Percentiles rank a stretch among this genome's conserved stretches.
Evolutionary conservation across 2,797 vertebrate genomes (phyloP).

Genomic region (Hoplostethus mediterraneus): DNA sequence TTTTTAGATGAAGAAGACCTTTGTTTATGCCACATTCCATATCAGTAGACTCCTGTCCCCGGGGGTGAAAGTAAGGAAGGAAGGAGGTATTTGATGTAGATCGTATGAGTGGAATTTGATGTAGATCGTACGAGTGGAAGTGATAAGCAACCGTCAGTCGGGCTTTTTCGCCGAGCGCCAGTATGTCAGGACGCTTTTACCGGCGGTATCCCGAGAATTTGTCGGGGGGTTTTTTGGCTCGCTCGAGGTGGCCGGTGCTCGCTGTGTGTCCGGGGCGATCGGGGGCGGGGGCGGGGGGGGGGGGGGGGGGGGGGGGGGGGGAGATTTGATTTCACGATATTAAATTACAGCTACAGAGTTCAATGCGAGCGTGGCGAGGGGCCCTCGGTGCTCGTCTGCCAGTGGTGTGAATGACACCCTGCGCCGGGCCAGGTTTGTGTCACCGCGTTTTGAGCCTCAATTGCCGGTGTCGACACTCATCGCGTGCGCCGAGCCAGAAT

Average conservation of each 20-base stretch:
- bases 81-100: slow-evolving; percentile 38
- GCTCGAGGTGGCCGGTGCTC: slow-evolving; percentile 22
- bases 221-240: slow-evolving; percentile 27
- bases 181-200: slow-evolving; percentile 25
- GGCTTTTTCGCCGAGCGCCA: not conserved
- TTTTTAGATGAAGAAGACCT: slow-evolving; percentile 39
- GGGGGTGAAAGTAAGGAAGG: slow-evolving; percentile 25
- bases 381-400: slow-evolving; percentile 28
- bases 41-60: slow-evolving; percentile 18
- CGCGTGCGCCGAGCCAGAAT: slow-evolving; percentile 23
- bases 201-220: slow-evolving; percentile 52
- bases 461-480: slow-evolving; percentile 30
- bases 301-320: too few relatives aligned
- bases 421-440: slow-evolving; percentile 44
- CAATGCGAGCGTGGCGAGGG: not conserved
- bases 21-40: slow-evolving; percentile 44
- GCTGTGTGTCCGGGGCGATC: slow-evolving; percentile 16
- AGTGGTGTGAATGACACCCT: slow-evolving; percentile 33
- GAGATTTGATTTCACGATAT: slow-evolving; percentile 63
- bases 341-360: slow-evolving; percentile 45
- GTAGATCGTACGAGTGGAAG: slow-evolving; percentile 10
- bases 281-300: too few relatives aligned
- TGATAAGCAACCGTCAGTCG: slow-evolving; percentile 16
- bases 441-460: slow-evolving; percentile 48
- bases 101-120: slow-evolving; percentile 22